phyloP scores from a whole-genome alignment of 1,140 invertebrate genomes.

The Scaptomyza montana region DNA sequence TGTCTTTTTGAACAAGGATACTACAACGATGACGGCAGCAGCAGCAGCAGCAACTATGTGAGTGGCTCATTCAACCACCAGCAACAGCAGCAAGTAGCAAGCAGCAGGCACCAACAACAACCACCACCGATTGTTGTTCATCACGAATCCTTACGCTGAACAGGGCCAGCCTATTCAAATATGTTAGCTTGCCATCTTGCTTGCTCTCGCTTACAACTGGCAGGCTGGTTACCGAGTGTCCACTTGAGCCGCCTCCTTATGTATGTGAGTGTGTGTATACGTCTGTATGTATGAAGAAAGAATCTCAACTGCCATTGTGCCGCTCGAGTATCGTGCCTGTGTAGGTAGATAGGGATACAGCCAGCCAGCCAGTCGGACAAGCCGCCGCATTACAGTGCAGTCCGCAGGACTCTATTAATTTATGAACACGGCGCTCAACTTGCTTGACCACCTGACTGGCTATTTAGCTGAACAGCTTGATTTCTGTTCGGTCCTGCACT shows the following conservation, averaged over 20 bases:
- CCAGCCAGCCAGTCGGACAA: slow-evolving; percentile 54
- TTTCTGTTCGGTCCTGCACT: slow-evolving; percentile 45
- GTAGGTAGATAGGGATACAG: slow-evolving; percentile 22
- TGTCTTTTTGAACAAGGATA: slow-evolving; percentile 83
- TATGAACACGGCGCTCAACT: slow-evolving; percentile 4
- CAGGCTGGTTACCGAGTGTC: slow-evolving; percentile 54
- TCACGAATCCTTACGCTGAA: slow-evolving; percentile 42
- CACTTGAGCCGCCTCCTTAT: slow-evolving; percentile 65
- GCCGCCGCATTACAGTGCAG: slow-evolving; percentile 10
- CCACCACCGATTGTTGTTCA: slow-evolving; percentile 39
- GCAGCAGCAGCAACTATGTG: slow-evolving; percentile 28
- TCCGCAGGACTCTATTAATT: slow-evolving; percentile 21
- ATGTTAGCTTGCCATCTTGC: slow-evolving; percentile 47
- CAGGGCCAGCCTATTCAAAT: slow-evolving; percentile 24
- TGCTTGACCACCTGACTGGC: not conserved
- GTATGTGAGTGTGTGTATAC: slow-evolving; percentile 5
- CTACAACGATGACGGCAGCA: slow-evolving; percentile 28
- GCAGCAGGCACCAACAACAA: slow-evolving; percentile 29
- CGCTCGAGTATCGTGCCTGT: slow-evolving; percentile 45
- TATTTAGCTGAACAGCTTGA: not conserved
- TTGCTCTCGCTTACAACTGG: slow-evolving; percentile 20
- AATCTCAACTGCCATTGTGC: slow-evolving; percentile 51
- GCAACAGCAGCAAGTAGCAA: slow-evolving; percentile 27
- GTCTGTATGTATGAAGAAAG: slow-evolving; percentile 9
- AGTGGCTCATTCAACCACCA: slow-evolving; percentile 68